Evolutionary conservation across 2,113 vertebrate genomes (phyloP).

Genomic region (Pantherophis guttatus): DNA sequence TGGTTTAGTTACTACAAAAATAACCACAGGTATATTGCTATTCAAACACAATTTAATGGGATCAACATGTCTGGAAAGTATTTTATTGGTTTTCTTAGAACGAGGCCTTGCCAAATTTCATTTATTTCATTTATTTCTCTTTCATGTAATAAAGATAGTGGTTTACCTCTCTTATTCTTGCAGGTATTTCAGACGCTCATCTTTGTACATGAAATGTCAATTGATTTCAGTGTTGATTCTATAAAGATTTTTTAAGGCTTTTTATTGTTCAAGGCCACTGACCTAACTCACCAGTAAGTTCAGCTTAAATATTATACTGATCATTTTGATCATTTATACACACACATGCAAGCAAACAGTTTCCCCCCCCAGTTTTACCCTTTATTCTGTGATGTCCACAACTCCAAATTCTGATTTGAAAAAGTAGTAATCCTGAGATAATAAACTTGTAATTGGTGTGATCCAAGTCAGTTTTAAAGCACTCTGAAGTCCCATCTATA

Average conservation of each 20-base stretch:
- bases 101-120: neutral
- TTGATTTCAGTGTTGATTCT: neutral
- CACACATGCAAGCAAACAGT: neutral
- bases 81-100: neutral
- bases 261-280: neutral
- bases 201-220: neutral
- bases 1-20: neutral
- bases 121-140: neutral
- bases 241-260: neutral
- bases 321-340: neutral
- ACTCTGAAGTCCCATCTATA: neutral
- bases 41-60: neutral
- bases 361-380: neutral
- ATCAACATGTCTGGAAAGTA: neutral
- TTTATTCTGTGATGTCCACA: too few species aligned
- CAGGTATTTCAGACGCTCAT: neutral
- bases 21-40: neutral
- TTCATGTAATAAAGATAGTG: neutral
- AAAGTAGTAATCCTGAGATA: neutral
- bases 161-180: neutral
- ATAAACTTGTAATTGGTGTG: neutral
- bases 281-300: neutral
- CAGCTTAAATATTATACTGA: neutral
- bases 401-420: neutral
- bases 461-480: neutral